Evolutionary conservation across 2,797 vertebrate genomes (phyloP).

Genomic region (Botia kubotai): DNA sequence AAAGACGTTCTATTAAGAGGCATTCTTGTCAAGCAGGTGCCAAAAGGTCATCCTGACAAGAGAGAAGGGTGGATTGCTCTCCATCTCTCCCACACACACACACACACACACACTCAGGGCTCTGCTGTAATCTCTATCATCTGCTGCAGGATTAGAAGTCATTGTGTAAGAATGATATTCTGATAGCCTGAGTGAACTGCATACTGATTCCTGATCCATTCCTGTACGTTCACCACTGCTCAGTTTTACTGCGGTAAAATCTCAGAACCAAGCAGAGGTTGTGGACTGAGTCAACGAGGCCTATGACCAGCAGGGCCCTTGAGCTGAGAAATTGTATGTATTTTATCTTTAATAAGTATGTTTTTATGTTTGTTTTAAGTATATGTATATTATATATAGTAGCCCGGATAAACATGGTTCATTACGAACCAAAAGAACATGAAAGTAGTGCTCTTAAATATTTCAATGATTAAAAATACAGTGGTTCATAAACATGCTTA

Average conservation of each 20-base stretch:
- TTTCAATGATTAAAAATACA: too few species aligned
- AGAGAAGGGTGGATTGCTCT: slow-evolving; percentile 43
- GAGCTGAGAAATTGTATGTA: neutral
- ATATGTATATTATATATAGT: too few species aligned
- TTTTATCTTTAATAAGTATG: too few species aligned
- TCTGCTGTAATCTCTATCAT: slow-evolving; percentile 32
- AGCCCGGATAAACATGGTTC: too few species aligned
- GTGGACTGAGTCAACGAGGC: neutral
- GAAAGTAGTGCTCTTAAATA: too few species aligned
- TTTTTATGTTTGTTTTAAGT: too few species aligned
- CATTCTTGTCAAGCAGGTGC: slow-evolving; percentile 81
- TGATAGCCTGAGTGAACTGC: neutral
- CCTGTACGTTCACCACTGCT: neutral
- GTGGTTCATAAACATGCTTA: too few species aligned
- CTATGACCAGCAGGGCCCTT: neutral
- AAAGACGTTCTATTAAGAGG: slow-evolving; percentile 76
- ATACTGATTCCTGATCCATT: slow-evolving; percentile 5
- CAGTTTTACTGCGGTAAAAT: neutral
- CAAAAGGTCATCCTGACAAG: slow-evolving; percentile 76
- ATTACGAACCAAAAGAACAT: too few species aligned
- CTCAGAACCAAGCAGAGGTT: neutral
- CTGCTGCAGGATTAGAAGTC: slow-evolving; percentile 4
- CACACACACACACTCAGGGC: neutral
- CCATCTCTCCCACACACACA: neutral
- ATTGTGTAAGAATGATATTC: slow-evolving; percentile 12